Evolutionary conservation across 2,797 vertebrate species (phyloP).

Genomic region (Loris lydekkerianus): DNA sequence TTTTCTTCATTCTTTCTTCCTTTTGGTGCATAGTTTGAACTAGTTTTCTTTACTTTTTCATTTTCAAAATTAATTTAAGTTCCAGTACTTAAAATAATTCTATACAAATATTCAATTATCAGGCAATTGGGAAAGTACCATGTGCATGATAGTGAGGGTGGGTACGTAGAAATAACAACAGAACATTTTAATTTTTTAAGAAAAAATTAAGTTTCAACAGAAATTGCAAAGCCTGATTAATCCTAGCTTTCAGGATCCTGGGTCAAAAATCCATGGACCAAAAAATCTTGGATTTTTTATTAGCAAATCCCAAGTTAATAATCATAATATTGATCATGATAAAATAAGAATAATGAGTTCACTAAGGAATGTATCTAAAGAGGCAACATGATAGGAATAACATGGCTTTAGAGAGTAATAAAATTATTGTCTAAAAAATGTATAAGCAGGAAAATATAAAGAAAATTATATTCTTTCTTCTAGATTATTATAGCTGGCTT

Average conservation of each 20-base stretch:
- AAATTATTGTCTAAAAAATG: background rate
- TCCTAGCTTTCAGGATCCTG: background rate
- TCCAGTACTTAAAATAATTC: background rate
- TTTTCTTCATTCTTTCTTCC: background rate
- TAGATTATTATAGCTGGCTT: background rate
- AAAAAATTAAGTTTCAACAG: conserved; percentile 22
- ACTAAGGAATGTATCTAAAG: background rate
- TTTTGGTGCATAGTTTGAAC: background rate
- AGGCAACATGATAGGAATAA: background rate
- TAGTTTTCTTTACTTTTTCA: background rate
- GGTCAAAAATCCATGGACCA: too few species aligned
- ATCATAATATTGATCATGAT: background rate
- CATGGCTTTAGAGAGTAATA: background rate
- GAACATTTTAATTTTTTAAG: background rate
- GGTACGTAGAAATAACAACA: background rate
- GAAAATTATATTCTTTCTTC: background rate
- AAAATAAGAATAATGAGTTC: background rate
- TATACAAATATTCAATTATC: background rate
- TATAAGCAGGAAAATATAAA: background rate
- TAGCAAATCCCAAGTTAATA: background rate
- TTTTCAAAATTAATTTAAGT: background rate
- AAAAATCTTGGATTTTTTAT: background rate
- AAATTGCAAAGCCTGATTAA: background rate
- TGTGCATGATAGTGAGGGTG: background rate
- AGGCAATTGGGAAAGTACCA: background rate